phyloP scores from a whole-genome alignment of 2,888 invertebrate genomes.

The Volucella bombylans region DNA sequence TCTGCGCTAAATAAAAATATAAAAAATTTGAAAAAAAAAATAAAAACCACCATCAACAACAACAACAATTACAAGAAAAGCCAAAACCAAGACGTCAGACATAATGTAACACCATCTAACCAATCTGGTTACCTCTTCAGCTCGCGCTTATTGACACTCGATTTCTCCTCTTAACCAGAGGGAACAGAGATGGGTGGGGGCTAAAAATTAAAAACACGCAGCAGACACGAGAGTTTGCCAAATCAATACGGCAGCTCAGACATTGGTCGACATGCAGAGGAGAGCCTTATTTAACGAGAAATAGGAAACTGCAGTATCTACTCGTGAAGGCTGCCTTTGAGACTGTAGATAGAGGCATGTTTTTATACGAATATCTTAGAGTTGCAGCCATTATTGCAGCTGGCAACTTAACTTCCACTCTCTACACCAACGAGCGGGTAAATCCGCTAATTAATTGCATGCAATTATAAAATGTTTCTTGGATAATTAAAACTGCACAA shows the following conservation, averaged over 20 bases:
- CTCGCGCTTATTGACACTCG: slow-evolving; percentile 70
- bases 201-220: slow-evolving; percentile 45
- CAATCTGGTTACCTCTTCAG: slow-evolving; percentile 59
- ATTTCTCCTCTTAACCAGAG: slow-evolving; percentile 67
- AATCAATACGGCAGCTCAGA: slow-evolving; percentile 55
- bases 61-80: slow-evolving; percentile 11
- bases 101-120: slow-evolving; percentile 63
- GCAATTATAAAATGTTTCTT: slow-evolving; percentile 74
- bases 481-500: slow-evolving; percentile 73
- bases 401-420: slow-evolving; percentile 73
- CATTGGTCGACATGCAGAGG: slow-evolving; percentile 18
- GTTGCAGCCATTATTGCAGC: slow-evolving; percentile 35
- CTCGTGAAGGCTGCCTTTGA: slow-evolving; percentile 9
- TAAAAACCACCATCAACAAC: slow-evolving; percentile 12
- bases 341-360: neutral
- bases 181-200: slow-evolving; percentile 5
- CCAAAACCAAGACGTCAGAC: slow-evolving; percentile 17
- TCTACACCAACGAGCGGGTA: slow-evolving; percentile 72
- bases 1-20: slow-evolving; percentile 67
- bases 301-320: slow-evolving; percentile 30
- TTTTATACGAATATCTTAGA: neutral
- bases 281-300: slow-evolving; percentile 29
- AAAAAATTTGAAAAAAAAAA: slow-evolving; percentile 11
- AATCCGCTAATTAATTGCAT: slow-evolving; percentile 74
- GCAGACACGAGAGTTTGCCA: slow-evolving; percentile 62